Base-by-base conservation (phyloP, 2,888 invertebrate species). In the Leptothorax acervorum region DNA sequence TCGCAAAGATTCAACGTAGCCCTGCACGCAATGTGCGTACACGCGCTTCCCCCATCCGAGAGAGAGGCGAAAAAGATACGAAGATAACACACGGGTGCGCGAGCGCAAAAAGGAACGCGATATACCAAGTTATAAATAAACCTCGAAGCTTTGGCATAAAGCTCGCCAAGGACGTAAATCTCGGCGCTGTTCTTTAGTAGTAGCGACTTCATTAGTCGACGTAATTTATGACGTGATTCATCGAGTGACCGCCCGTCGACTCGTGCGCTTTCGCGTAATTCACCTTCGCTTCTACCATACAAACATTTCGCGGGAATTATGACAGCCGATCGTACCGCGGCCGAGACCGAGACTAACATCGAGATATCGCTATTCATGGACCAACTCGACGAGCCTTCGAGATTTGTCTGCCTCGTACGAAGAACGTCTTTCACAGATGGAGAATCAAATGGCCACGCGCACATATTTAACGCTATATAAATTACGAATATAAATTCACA, bases 151-250 rank as follows among this genome's bases (percentile, higher is more conserved):
- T 92, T 84, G 81, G 86, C 81, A 88, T 74, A 86, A 70, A 66
- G 75, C 87, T 92, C 89, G 89, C 89, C 90, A 90, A 71, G 87
- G 84, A 83, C 86, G 91, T 92, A 91, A 92, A 93, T 93, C 92
- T 91, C 85, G 86, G 81, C 89, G 87, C 87, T 85, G 86, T 87
- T 89, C 89, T 90, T 87, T 89, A 86, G 78, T 88, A 88, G 87
- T 89, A 91, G 91, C 92, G 90, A 92, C 92, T 93, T 93, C 92
- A 93, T 93, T 93, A 92, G 90, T 86, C 85, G 88, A 89, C 89
- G 88, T 92, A 91, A 93, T 93, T 93, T 92, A 93, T 90, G 90
- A 85, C 89, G 82, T 82, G 88, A 87, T 91, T 90, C 88, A 87
- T 89, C 89, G 87, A 90, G 81, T 85, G 90, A 90, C 84, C 87